Base-by-base conservation (phyloP, 1,140 invertebrate species). In the Drosophila saltans region DNA sequence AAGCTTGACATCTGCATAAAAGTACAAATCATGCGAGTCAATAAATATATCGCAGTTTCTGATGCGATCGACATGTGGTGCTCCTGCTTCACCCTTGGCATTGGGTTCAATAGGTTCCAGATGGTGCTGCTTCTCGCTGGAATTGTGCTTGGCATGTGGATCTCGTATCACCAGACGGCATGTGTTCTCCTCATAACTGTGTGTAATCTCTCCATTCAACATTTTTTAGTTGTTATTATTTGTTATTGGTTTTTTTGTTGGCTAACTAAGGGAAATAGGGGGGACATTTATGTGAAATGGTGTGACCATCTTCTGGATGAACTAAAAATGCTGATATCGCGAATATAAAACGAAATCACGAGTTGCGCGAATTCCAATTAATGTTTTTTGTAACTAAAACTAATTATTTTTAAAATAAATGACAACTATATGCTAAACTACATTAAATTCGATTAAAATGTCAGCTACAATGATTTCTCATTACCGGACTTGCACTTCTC, bases 11-110 rank as follows among this genome's bases (percentile, higher is more conserved):
- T 91, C 81, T 59, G 86, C 83, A 64, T 82, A 91, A 36, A 91
- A 80, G 60, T 89, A 82, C 48, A 91, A 88, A 80, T 91, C 75
- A 64, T 90, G 77, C 58, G 91, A 75, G 45, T 90, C 90, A 64
- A 91, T 75, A 45, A 81, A 91, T 69, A 91, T 74, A 75, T 91
- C 90, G 70, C 91, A 91, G 78, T 91, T 91, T 61, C 78, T 76
- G 64, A 91, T 80, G 78, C 84, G 84, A 70, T 91, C 76, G 72
- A 86, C 74, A 81, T 75, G 73, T 70, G 70, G 30, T 28, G 48
- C 56, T 59, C 26, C 28, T 11, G 56, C 41, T 33, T 68, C 58
- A 28, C 41, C 58, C 62, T 63, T 67, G 59, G 21, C 36, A 33
- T 8, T 24, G 2, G 41, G 41, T 2, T n/a, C 11, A 43, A 39